These are phyloP conservation scores for Pygoscelis antarcticus DNA, from an alignment of 2,113 vertebrate species.

Conservation along the genomic window DNA sequence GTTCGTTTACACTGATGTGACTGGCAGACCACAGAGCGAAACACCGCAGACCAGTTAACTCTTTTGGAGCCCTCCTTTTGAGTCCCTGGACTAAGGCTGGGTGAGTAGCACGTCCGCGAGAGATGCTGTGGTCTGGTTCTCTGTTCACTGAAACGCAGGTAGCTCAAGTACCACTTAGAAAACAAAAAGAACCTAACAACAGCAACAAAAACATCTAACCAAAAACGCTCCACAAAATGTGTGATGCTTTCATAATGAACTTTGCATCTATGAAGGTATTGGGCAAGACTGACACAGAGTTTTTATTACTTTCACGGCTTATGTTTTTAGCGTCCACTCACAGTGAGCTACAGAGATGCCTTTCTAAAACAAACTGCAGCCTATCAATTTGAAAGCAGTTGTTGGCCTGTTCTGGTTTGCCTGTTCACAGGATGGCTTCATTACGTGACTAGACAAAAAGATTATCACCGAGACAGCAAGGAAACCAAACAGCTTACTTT, in stretches of 20 bases:
- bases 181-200: background rate
- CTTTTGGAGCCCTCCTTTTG: background rate
- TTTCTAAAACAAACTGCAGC: background rate
- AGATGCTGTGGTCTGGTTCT: background rate
- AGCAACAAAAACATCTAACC: background rate
- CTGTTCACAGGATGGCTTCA: background rate
- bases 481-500: background rate
- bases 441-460: background rate
- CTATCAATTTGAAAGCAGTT: background rate
- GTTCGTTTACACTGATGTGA: background rate
- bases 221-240: background rate
- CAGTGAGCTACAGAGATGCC: background rate
- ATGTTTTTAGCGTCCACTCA: background rate
- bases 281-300: background rate
- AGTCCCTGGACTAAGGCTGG: background rate
- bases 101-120: accelerated
- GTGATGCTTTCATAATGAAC: background rate
- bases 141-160: background rate
- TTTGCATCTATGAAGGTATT: background rate
- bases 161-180: background rate
- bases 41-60: background rate
- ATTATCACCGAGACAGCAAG: background rate
- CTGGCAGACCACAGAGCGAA: background rate
- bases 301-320: background rate
- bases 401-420: background rate